These are phyloP conservation scores for Morone saxatilis DNA, from an alignment of 2,113 vertebrate genomes.

Conservation along the genomic window DNA sequence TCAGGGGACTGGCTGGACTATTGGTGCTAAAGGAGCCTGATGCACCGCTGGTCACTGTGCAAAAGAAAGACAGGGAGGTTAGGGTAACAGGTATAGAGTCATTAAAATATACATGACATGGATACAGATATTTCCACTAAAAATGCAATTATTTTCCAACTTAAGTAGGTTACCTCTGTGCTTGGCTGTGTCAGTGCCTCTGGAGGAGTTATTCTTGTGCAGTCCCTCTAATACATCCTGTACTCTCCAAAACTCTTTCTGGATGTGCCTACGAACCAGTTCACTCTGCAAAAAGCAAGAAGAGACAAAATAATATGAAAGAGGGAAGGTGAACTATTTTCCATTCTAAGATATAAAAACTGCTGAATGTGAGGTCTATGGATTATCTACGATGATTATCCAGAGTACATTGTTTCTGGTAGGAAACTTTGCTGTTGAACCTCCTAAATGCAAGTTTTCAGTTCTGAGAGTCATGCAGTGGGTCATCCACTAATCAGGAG, in stretches of 20 bases:
- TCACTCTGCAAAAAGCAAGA: conserved; percentile 86
- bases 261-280: conserved; percentile 91
- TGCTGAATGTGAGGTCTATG: neutral
- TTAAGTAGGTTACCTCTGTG: conserved; percentile 86
- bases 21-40: conserved; percentile 93
- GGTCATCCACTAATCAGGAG: no score
- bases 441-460: no score
- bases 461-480: no score
- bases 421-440: no score
- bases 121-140: neutral
- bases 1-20: conserved; percentile 96
- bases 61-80: conserved; percentile 31
- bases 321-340: neutral
- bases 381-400: neutral
- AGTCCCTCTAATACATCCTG: conserved; percentile 97
- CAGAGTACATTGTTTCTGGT: neutral
- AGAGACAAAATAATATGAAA: neutral
- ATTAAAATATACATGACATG: neutral
- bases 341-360: no score
- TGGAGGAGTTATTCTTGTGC: conserved; percentile 92
- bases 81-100: neutral
- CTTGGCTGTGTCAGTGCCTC: conserved; percentile 94
- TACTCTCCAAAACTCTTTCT: conserved; percentile 98
- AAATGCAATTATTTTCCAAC: neutral
- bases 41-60: conserved; percentile 86